Evolutionary conservation across 2,888 invertebrate species (phyloP).

Genomic region (Steinernema carpocapsae): DNA sequence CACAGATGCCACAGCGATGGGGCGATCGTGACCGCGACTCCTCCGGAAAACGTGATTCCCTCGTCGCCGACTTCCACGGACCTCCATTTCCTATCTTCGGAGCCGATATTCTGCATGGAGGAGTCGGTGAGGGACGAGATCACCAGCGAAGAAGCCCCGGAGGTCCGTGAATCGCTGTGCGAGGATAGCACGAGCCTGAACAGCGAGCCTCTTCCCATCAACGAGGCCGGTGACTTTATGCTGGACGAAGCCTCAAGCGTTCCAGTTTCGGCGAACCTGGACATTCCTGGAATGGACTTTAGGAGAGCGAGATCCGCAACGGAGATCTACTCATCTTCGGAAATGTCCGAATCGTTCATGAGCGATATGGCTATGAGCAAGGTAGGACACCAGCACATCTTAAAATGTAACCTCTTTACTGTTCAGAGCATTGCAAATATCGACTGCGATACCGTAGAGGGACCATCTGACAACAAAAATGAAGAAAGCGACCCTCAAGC

Average conservation of each 20-base stretch:
- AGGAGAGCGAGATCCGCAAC: constrained; percentile 1
- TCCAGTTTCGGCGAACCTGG: not conserved
- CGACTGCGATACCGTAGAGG: not conserved
- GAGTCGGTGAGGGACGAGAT: constrained; percentile 13
- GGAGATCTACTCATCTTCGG: constrained; percentile 2
- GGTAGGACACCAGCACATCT: not conserved
- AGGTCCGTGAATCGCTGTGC: not conserved
- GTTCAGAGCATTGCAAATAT: constrained; percentile 12
- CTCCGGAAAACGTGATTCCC: not conserved
- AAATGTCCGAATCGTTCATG: not conserved
- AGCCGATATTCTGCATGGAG: constrained; percentile 29
- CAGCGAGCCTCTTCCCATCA: not conserved
- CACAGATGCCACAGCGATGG: constrained; percentile 27
- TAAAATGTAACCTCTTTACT: not conserved
- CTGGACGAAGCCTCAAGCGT: not conserved
- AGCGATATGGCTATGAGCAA: constrained; percentile 5
- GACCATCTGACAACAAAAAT: no score
- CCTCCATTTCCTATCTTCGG: constrained; percentile 10
- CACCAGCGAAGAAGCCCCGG: not conserved
- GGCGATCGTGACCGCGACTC: not conserved
- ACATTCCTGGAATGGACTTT: constrained; percentile 9
- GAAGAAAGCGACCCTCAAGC: not conserved
- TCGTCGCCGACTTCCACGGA: constrained; percentile 21
- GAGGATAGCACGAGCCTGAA: not conserved
- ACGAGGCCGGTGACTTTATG: not conserved